Conservation (phyloP, 2,797 vertebrate genomes). For the Chiloscyllium punctatum region DNA sequence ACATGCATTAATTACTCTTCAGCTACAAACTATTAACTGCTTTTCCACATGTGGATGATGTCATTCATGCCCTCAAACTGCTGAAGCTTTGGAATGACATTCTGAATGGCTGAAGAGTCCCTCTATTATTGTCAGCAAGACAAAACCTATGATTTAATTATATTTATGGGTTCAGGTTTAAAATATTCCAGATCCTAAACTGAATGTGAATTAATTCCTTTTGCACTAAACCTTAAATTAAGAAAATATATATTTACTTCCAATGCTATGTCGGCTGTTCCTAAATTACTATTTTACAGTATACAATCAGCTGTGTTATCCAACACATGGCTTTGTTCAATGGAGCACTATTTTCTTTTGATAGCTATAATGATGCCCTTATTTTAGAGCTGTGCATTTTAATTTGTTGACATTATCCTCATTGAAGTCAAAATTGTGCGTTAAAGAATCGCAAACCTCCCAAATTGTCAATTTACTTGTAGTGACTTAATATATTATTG, state of each 20-base stretch:
- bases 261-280: neutral
- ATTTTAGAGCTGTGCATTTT: neutral
- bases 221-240: neutral
- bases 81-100: neutral
- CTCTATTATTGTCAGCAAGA: neutral
- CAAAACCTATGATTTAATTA: neutral
- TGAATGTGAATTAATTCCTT: neutral
- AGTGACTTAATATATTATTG: neutral
- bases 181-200: neutral
- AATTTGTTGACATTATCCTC: slow-evolving; percentile 18
- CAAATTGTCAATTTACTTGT: neutral
- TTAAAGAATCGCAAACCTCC: slow-evolving; percentile 4
- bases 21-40: neutral
- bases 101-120: neutral
- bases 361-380: slow-evolving; percentile 4
- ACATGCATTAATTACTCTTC: neutral
- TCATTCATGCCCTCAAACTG: neutral
- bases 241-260: neutral
- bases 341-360: slow-evolving; percentile 10
- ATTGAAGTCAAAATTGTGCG: neutral
- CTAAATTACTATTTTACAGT: neutral
- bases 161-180: neutral
- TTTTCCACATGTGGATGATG: neutral
- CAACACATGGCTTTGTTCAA: neutral
- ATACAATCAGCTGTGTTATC: slow-evolving; percentile 3